Conservation (phyloP, 2,888 invertebrate genomes). For the Cephus pygmeus region DNA sequence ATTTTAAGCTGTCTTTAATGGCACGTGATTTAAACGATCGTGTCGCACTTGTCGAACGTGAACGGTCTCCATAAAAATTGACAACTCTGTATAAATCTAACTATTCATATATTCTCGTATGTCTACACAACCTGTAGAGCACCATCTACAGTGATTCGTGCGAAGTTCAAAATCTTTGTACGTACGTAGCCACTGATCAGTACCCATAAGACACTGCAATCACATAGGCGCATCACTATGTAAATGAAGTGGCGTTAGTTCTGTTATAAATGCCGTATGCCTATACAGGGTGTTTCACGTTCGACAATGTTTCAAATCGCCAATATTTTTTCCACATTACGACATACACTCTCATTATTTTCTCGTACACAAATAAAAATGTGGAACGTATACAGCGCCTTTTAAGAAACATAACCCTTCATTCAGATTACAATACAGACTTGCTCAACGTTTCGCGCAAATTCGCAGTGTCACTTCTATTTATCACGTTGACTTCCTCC, state of each 20-base stretch:
- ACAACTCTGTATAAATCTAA: too few species aligned
- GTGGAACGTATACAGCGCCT: background rate
- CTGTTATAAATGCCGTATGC: background rate
- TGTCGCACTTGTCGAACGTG: too few species aligned
- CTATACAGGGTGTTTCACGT: background rate
- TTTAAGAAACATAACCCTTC: background rate
- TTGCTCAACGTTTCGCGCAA: background rate
- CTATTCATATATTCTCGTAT: too few species aligned
- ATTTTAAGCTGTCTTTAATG: too few species aligned
- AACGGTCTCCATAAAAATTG: too few species aligned
- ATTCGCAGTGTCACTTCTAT: background rate
- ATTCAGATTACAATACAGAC: background rate
- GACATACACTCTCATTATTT: background rate
- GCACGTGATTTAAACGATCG: too few species aligned
- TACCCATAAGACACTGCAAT: background rate
- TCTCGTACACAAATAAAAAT: background rate
- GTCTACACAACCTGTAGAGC: too few species aligned
- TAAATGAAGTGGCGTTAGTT: background rate
- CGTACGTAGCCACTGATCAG: background rate
- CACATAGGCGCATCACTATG: background rate
- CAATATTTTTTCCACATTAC: background rate
- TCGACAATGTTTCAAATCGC: background rate
- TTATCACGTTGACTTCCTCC: background rate
- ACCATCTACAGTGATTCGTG: too few species aligned
- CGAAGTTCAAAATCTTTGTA: background rate